phyloP scores from a whole-genome alignment of 1,140 invertebrate species.

The Drosophila tani region DNA sequence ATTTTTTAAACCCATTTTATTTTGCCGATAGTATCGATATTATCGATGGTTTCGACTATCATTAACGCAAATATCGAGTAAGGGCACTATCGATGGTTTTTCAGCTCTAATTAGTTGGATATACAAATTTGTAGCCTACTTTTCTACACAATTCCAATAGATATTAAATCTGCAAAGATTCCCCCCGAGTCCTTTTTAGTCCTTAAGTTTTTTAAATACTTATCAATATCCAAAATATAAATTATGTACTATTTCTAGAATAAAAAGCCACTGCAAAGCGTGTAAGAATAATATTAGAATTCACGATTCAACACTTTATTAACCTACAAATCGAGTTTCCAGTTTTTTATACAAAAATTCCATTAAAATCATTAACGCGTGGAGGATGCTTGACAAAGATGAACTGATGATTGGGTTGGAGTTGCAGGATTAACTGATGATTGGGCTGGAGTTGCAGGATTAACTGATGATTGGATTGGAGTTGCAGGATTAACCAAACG shows the following conservation, averaged over 20 bases:
- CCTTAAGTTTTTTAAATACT: not conserved
- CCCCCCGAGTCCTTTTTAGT: not conserved
- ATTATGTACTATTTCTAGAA: too few species aligned
- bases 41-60: too few species aligned
- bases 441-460: not conserved
- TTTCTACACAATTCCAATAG: not conserved
- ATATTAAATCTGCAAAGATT: not conserved
- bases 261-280: too few species aligned
- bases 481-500: not conserved
- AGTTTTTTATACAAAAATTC: slow-evolving; percentile 53
- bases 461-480: not conserved
- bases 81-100: too few species aligned
- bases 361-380: slow-evolving; percentile 53
- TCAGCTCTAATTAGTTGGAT: too few species aligned
- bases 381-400: not conserved
- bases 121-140: not conserved
- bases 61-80: too few species aligned
- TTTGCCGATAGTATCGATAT: too few species aligned
- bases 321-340: slow-evolving; percentile 52
- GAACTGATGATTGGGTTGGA: not conserved
- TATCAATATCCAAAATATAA: too few species aligned
- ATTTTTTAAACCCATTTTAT: too few species aligned
- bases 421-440: slow-evolving; percentile 10
- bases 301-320: slow-evolving; percentile 73
- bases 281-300: not conserved